A percentile compares a stretch with the other conserved stretches of the same genome.
Evolutionary conservation across 2,113 vertebrate genomes (phyloP).

Genomic region (Burhinus oedicnemus): DNA sequence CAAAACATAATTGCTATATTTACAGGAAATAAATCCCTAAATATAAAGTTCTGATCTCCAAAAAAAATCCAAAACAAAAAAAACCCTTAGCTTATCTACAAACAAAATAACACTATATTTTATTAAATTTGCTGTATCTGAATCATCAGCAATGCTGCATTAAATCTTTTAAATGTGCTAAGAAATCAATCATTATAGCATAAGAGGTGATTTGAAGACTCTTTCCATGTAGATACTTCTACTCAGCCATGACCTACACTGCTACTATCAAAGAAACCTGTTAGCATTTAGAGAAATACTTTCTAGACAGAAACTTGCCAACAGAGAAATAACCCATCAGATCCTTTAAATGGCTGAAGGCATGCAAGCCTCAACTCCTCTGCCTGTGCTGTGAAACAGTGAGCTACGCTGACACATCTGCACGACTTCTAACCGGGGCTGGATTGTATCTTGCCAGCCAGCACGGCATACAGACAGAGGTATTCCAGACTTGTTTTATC

Average conservation of each 20-base stretch:
- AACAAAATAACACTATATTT: neutral
- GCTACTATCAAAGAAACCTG: neutral
- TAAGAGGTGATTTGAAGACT: neutral
- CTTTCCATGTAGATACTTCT: neutral
- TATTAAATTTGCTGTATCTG: neutral
- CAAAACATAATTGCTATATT: neutral
- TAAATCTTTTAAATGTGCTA: neutral
- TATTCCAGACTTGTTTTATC: neutral
- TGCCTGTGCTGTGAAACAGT: neutral
- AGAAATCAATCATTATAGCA: neutral
- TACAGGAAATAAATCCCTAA: neutral
- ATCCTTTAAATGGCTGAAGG: neutral
- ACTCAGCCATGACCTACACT: neutral
- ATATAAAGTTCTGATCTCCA: neutral
- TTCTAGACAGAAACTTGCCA: neutral
- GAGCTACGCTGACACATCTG: neutral
- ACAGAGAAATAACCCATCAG: neutral
- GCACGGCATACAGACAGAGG: accelerated
- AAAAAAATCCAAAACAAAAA: neutral
- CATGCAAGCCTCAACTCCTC: neutral
- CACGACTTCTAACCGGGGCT: accelerated
- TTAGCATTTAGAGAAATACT: neutral
- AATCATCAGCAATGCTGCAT: neutral
- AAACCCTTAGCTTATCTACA: neutral
- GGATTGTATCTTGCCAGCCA: neutral